Evolutionary conservation across 2,888 invertebrate species (phyloP).

Genomic region (Folsomia manolachei): DNA sequence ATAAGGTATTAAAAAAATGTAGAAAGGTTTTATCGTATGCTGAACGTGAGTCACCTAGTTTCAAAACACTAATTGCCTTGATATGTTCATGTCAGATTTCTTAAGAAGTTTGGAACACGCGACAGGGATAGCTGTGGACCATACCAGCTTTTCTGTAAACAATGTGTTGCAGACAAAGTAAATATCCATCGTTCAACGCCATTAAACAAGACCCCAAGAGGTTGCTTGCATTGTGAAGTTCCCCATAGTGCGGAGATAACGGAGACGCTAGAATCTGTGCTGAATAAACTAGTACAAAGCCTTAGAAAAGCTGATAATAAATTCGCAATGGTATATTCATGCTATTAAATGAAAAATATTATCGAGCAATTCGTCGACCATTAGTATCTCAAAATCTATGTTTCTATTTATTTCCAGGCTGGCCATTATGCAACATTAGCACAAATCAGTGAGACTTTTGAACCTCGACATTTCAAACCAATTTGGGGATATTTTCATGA

Average conservation of each 20-base stretch:
- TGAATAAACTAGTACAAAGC: neutral
- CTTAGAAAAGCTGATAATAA: neutral
- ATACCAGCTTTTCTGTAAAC: constrained; percentile 16
- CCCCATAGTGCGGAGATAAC: neutral
- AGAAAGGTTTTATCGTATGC: neutral
- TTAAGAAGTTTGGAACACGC: constrained; percentile 6
- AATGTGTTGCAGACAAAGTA: constrained; percentile 21
- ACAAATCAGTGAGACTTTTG: constrained; percentile 64
- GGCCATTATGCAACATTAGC: constrained; percentile 70
- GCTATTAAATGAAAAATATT: too few relatives aligned
- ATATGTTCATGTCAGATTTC: constrained; percentile 18
- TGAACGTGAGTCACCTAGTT: neutral
- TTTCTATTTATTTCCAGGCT: constrained; percentile 54
- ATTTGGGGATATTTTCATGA: constrained; percentile 64
- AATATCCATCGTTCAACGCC: neutral
- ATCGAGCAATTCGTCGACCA: too few relatives aligned
- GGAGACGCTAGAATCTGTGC: neutral
- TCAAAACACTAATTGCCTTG: constrained; percentile 4
- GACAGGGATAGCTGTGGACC: neutral
- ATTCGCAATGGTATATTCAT: constrained; percentile 11
- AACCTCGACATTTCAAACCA: constrained; percentile 65
- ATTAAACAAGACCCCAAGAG: neutral
- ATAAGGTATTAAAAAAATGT: constrained; percentile 61
- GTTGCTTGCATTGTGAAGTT: constrained; percentile 11
- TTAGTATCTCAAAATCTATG: too few relatives aligned